A percentile compares a stretch with the other conserved stretches of the same genome.
phyloP scores from a whole-genome alignment of 2,797 vertebrate species.

The Okamejei kenojei region DNA sequence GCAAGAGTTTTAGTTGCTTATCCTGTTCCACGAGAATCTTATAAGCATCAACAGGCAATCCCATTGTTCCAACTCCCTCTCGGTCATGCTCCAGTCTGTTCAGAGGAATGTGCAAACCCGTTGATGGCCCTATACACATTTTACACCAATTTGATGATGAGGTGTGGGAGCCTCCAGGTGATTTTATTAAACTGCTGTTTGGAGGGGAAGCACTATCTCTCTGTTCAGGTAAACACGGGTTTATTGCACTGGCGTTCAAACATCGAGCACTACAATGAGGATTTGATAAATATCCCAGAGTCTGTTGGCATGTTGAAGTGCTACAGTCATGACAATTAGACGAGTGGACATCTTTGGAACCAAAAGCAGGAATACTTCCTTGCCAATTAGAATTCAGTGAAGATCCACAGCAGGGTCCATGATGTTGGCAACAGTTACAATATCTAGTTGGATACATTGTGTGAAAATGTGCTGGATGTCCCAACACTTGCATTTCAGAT shows the following conservation, averaged over 20 bases:
- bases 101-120: conserved; percentile 44
- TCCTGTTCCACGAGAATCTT: conserved; percentile 79
- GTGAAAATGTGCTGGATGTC: conserved; percentile 42
- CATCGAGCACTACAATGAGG: conserved; percentile 53
- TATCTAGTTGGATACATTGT: conserved; percentile 50
- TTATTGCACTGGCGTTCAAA: conserved; percentile 52
- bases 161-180: conserved; percentile 44
- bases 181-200: conserved; percentile 42
- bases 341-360: conserved; percentile 40
- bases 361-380: conserved; percentile 42
- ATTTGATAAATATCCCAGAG: conserved; percentile 48
- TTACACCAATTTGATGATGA: conserved; percentile 46
- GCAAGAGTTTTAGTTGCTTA: conserved; percentile 80
- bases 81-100: conserved; percentile 39
- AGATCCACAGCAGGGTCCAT: conserved; percentile 49
- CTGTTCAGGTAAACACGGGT: conserved; percentile 46
- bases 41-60: conserved; percentile 70
- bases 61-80: conserved; percentile 57
- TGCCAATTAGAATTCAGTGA: conserved; percentile 53
- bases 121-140: conserved; percentile 46
- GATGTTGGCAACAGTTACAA: conserved; percentile 59
- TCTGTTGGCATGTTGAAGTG: conserved; percentile 48
- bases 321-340: conserved; percentile 51
- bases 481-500: conserved; percentile 61
- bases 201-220: conserved; percentile 44